Percentiles rank a stretch among this genome's conserved stretches.
phyloP scores from a whole-genome alignment of 2,888 invertebrate genomes.

The Galeruca laticollis region DNA sequence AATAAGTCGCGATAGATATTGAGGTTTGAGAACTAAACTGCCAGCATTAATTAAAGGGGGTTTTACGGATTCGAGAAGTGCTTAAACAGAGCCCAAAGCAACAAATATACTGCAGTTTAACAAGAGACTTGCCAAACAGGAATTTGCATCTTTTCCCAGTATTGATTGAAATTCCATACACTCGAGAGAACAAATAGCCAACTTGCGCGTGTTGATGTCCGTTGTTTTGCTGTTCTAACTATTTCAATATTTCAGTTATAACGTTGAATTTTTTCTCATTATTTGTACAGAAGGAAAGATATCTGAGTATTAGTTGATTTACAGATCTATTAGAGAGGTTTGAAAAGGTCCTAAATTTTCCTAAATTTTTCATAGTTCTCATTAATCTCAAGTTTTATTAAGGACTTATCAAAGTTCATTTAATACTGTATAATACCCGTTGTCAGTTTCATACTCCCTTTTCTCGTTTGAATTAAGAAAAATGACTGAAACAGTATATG shows the following conservation, averaged over 20 bases:
- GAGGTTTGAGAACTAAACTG: constrained; percentile 33
- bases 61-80: constrained; percentile 31
- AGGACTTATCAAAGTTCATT: no score
- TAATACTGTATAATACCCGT: no score
- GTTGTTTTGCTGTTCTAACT: not conserved
- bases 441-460: no score
- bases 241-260: not conserved
- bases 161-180: constrained; percentile 15
- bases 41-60: constrained; percentile 36
- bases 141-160: constrained; percentile 15
- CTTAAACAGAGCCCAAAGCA: constrained; percentile 35
- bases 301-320: no score
- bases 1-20: constrained; percentile 36
- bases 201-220: not conserved
- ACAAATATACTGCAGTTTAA: constrained; percentile 34
- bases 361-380: no score
- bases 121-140: constrained; percentile 28
- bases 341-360: no score
- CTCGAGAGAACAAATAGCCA: not conserved
- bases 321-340: no score
- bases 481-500: no score
- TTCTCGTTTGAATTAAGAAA: no score
- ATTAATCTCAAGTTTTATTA: no score
- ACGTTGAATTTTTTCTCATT: not conserved
- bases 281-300: no score